These are phyloP conservation scores for Coleophora deauratella DNA, from an alignment of 2,888 invertebrate species.

Conservation along the genomic window DNA sequence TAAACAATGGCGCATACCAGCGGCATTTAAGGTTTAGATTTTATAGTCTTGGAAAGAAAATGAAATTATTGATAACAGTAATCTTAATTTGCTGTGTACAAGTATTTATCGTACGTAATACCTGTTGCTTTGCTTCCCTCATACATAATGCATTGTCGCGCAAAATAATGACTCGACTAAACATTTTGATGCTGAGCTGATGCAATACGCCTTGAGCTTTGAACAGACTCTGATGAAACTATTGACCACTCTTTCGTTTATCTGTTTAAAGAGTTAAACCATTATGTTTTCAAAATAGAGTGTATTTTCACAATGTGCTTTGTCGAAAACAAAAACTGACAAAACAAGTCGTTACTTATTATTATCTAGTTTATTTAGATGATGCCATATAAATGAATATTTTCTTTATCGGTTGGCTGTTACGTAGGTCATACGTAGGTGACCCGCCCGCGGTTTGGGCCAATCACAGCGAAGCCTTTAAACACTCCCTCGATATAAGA, in stretches of 20 bases:
- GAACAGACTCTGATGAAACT: conserved; percentile 32
- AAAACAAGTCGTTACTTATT: no score
- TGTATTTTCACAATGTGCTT: not conserved
- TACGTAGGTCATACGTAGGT: conserved; percentile 21
- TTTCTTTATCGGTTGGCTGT: conserved; percentile 9
- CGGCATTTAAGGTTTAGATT: no score
- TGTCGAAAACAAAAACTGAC: not conserved
- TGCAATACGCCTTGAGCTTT: conserved; percentile 44
- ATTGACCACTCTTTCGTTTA: conserved; percentile 6
- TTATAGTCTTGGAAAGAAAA: no score
- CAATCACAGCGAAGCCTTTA: conserved; percentile 47
- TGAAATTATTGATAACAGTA: no score
- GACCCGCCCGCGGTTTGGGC: conserved; percentile 61
- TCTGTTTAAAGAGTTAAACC: not conserved
- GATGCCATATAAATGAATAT: conserved; percentile 1
- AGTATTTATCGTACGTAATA: no score
- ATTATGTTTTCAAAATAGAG: conserved; percentile 3
- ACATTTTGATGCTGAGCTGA: conserved; percentile 18
- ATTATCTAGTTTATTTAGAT: not conserved
- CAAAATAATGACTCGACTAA: not conserved
- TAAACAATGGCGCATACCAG: no score
- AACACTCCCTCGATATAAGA: conserved; percentile 52
- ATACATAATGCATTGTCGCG: no score
- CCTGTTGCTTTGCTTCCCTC: no score
- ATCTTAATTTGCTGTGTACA: no score